Conservation (phyloP, 2,888 invertebrate genomes). For the Poecilus cupreus region DNA sequence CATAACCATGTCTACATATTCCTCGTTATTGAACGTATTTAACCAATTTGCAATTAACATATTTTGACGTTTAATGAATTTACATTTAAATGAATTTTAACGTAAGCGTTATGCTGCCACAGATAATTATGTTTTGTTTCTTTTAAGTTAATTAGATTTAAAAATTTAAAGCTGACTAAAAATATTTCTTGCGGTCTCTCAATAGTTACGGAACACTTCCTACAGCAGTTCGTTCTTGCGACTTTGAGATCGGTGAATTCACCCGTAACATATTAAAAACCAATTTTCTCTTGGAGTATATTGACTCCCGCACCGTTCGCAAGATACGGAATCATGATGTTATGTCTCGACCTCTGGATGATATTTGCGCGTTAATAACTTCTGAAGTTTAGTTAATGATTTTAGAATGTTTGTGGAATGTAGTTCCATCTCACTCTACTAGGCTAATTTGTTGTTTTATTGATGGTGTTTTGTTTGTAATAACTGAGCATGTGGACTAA, state of each 20-base stretch:
- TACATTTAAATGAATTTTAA: no score
- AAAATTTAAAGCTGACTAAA: no score
- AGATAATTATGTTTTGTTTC: no score
- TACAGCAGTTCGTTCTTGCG: background rate
- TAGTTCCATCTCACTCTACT: background rate
- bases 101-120: no score
- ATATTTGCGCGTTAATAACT: background rate
- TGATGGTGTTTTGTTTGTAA: conserved; percentile 5
- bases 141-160: no score
- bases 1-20: no score
- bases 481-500: background rate
- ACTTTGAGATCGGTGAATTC: background rate
- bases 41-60: no score
- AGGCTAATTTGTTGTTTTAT: background rate
- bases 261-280: background rate
- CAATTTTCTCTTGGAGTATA: background rate
- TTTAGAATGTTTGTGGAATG: background rate
- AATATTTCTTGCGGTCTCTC: no score
- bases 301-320: background rate
- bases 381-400: background rate
- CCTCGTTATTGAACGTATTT: no score
- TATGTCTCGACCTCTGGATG: background rate
- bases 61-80: no score
- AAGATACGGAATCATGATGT: background rate
- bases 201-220: no score